Evolutionary conservation across 1,140 invertebrate genomes (phyloP).

Genomic region (Drosophila nigrodunni): DNA sequence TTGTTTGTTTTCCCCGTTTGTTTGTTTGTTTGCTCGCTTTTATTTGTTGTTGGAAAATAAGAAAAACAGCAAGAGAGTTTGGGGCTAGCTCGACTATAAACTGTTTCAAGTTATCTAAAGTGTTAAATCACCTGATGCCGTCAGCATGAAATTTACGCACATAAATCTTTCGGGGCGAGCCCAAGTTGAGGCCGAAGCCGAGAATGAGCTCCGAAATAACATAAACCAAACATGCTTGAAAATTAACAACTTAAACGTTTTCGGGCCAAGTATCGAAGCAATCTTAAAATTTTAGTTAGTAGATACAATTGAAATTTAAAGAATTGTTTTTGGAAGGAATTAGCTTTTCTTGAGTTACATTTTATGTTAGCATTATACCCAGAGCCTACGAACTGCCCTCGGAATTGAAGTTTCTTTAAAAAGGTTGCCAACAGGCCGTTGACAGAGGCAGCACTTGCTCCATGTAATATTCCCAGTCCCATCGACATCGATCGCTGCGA

Average conservation of each 20-base stretch:
- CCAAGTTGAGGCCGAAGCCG: slow-evolving; percentile 53
- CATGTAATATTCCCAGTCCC: not conserved
- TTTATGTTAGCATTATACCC: not conserved
- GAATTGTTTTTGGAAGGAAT: no score
- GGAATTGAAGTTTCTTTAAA: slow-evolving; percentile 42
- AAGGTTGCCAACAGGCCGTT: slow-evolving; percentile 68
- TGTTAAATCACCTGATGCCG: slow-evolving; percentile 84
- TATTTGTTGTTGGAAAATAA: not conserved
- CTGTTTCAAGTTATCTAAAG: slow-evolving; percentile 83
- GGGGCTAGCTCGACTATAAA: slow-evolving; percentile 63
- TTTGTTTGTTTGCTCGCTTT: slow-evolving; percentile 24
- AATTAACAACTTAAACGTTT: not conserved
- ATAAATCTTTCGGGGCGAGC: slow-evolving; percentile 73
- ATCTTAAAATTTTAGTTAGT: not conserved
- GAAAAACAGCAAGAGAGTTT: not conserved
- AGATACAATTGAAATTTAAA: no score
- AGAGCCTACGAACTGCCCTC: slow-evolving; percentile 22
- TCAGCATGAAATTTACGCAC: slow-evolving; percentile 84
- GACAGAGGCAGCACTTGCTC: slow-evolving; percentile 48
- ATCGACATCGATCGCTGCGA: slow-evolving; percentile 28
- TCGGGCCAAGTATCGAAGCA: not conserved
- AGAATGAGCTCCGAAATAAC: slow-evolving; percentile 66
- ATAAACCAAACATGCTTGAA: slow-evolving; percentile 65
- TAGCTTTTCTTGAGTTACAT: not conserved
- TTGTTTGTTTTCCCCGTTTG: slow-evolving; percentile 31